A percentile compares a stretch with the other conserved stretches of the same genome.
Conservation (phyloP, 2,888 invertebrate species). For the Archips xylosteana region DNA sequence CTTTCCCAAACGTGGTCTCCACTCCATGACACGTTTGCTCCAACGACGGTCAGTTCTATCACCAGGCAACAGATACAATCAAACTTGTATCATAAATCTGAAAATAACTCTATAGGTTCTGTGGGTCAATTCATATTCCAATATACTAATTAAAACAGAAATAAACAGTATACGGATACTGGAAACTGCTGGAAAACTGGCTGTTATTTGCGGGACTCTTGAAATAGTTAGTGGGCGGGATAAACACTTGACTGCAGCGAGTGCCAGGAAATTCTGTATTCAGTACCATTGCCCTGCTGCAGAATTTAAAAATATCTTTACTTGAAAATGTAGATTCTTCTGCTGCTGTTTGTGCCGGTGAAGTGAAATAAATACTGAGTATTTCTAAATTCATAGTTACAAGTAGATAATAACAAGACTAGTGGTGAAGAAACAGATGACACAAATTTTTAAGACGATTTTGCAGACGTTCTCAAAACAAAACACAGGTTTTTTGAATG, state of each 20-base stretch:
- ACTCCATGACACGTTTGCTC: no score
- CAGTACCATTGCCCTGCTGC: constrained; percentile 49
- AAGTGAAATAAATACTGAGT: background rate
- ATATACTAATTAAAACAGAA: constrained; percentile 11
- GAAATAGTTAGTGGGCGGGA: constrained; percentile 47
- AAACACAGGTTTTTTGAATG: no score
- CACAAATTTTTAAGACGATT: no score
- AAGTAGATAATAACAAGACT: no score
- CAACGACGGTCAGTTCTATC: no score
- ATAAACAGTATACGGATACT: constrained; percentile 18
- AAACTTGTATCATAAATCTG: no score
- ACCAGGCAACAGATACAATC: no score
- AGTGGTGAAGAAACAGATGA: no score
- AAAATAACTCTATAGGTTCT: no score
- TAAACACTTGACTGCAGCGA: constrained; percentile 52
- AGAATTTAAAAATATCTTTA: constrained; percentile 50
- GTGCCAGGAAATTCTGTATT: constrained; percentile 54
- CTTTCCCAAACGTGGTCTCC: no score
- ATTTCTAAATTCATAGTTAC: no score
- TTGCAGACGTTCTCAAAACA: no score
- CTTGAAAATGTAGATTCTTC: constrained; percentile 27
- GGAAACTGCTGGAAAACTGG: constrained; percentile 31
- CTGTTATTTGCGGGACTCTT: constrained; percentile 48
- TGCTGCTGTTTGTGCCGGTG: background rate
- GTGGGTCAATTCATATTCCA: background rate